Evolutionary conservation across 2,888 invertebrate species (phyloP).

Genomic region (Germaria angustata): DNA sequence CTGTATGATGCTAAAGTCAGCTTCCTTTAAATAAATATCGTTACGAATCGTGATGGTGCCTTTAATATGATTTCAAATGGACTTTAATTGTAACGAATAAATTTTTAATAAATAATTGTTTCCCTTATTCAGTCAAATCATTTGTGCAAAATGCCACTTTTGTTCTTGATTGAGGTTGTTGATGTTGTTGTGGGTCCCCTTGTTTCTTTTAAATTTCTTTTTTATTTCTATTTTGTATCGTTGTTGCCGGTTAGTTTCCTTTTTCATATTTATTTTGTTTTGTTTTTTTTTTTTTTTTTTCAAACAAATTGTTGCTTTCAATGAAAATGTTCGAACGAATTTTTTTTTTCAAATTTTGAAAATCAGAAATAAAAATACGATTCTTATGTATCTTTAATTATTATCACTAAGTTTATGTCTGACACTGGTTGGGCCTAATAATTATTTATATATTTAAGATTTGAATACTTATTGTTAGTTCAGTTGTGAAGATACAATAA

Average conservation of each 20-base stretch:
- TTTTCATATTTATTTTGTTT: constrained; percentile 1
- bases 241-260: neutral
- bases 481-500: too few relatives aligned
- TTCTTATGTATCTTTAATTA: too few relatives aligned
- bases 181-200: neutral
- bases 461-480: too few relatives aligned
- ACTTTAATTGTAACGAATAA: neutral
- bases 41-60: neutral
- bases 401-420: too few relatives aligned
- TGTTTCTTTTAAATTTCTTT: neutral
- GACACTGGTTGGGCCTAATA: too few relatives aligned
- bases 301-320: too few relatives aligned
- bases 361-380: too few relatives aligned
- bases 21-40: neutral
- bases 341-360: too few relatives aligned
- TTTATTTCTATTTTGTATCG: neutral
- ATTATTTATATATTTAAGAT: too few relatives aligned
- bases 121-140: constrained; percentile 40
- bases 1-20: neutral
- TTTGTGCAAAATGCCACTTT: constrained; percentile 13
- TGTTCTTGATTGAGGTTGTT: neutral
- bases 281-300: constrained; percentile 22
- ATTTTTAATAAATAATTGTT: constrained; percentile 27
- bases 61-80: neutral
- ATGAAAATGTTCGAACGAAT: too few relatives aligned